Percentiles rank a stretch among this genome's conserved stretches.
Conservation (phyloP, 2,888 invertebrate genomes). For the Dryobota labecula region DNA sequence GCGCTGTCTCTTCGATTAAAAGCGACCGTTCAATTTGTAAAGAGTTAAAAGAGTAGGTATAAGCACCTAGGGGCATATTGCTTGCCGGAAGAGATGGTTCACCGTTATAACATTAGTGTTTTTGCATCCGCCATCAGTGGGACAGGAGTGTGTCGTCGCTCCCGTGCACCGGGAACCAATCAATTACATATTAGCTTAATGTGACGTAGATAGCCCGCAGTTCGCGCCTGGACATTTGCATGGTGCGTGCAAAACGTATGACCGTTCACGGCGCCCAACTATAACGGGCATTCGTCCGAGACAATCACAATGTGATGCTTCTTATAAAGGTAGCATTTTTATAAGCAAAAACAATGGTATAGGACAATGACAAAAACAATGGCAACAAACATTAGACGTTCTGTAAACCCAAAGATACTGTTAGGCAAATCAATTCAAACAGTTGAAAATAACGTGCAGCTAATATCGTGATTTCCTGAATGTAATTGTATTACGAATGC, state of each 20-base stretch:
- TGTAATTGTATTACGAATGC: slow-evolving; percentile 68
- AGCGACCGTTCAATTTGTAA: slow-evolving; percentile 77
- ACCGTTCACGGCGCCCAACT: slow-evolving; percentile 73
- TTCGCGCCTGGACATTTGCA: slow-evolving; percentile 81
- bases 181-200: slow-evolving; percentile 90
- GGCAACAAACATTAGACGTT: slow-evolving; percentile 34
- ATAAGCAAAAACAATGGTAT: not conserved
- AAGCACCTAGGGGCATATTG: slow-evolving; percentile 68
- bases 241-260: slow-evolving; percentile 76
- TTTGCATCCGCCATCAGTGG: slow-evolving; percentile 87
- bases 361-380: slow-evolving; percentile 13
- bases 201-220: slow-evolving; percentile 83
- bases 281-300: slow-evolving; percentile 76
- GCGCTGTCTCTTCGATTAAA: slow-evolving; percentile 72
- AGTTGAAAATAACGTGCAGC: slow-evolving; percentile 62
- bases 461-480: slow-evolving; percentile 68
- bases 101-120: slow-evolving; percentile 89
- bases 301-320: slow-evolving; percentile 81
- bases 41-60: slow-evolving; percentile 70
- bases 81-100: slow-evolving; percentile 76
- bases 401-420: slow-evolving; percentile 49
- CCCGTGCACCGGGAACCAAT: slow-evolving; percentile 86
- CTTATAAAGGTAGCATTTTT: slow-evolving; percentile 68
- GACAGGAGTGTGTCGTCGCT: slow-evolving; percentile 82
- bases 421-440: slow-evolving; percentile 60